Conservation (phyloP, 2,113 vertebrate genomes). For the Spea bombifrons region DNA sequence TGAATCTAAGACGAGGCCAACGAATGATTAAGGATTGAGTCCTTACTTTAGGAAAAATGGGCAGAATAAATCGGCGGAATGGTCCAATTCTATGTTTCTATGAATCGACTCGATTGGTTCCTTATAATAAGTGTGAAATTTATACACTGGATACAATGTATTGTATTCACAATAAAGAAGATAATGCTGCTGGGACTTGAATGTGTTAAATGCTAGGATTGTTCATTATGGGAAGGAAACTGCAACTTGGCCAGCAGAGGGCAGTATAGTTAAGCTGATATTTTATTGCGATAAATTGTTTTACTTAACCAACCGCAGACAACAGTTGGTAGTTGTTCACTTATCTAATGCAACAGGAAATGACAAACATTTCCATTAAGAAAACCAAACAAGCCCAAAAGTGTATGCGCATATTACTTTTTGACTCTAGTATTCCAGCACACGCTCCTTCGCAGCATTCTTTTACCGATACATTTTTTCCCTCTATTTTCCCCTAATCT, state of each 20-base stretch:
- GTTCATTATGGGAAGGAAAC: too few relatives aligned
- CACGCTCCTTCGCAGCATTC: background rate
- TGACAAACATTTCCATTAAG: background rate
- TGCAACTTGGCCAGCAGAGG: slow-evolving; percentile 12
- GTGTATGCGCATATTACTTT: background rate
- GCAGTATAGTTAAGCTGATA: slow-evolving; percentile 21
- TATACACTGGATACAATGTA: too few relatives aligned
- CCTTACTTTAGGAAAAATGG: too few relatives aligned
- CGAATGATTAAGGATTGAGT: too few relatives aligned
- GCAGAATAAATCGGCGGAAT: too few relatives aligned
- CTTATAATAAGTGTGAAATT: too few relatives aligned
- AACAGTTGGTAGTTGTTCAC: slow-evolving; percentile 2
- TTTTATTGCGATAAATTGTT: background rate
- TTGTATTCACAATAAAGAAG: too few relatives aligned
- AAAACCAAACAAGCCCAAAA: slow-evolving; percentile 1
- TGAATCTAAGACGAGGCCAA: too few relatives aligned
- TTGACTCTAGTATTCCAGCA: background rate
- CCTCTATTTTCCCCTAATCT: background rate
- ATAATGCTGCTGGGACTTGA: too few relatives aligned
- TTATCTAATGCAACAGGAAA: slow-evolving; percentile 11
- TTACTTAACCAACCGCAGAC: background rate
- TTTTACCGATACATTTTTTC: background rate
- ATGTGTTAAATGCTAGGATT: too few relatives aligned
- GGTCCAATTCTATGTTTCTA: too few relatives aligned
- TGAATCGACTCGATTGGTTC: too few relatives aligned